These are phyloP conservation scores for Rhagophthalmus giganteus DNA, from an alignment of 2,888 invertebrate genomes.

Conservation along the genomic window DNA sequence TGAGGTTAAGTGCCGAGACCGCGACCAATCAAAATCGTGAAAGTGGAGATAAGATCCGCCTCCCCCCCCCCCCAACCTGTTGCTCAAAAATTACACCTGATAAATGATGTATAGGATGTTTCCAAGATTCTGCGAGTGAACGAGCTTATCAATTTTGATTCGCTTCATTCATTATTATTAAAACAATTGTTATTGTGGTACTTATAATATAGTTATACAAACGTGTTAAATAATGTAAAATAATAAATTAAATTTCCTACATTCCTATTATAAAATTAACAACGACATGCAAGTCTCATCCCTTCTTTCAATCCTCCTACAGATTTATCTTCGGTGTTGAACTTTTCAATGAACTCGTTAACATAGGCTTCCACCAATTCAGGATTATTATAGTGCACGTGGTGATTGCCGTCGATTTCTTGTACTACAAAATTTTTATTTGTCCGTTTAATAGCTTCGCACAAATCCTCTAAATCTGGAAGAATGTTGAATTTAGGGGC, in stretches of 20 bases:
- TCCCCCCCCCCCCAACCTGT: not conserved
- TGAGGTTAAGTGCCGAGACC: conserved; percentile 5
- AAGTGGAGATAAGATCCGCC: not conserved
- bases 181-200: too few relatives aligned
- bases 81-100: not conserved
- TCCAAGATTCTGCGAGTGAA: too few relatives aligned
- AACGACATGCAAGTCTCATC: too few relatives aligned
- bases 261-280: too few relatives aligned
- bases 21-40: not conserved
- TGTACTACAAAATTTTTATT: not conserved
- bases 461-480: not conserved
- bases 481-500: not conserved
- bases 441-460: not conserved
- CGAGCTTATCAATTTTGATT: too few relatives aligned
- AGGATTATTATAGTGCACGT: conserved; percentile 1
- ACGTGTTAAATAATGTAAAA: too few relatives aligned
- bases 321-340: not conserved
- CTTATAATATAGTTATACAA: too few relatives aligned
- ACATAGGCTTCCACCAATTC: not conserved
- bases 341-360: not conserved
- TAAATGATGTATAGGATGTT: not conserved
- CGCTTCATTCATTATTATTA: too few relatives aligned
- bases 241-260: too few relatives aligned
- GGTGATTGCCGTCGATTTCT: not conserved
- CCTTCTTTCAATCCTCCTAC: too few relatives aligned